phyloP scores from a whole-genome alignment of 2,113 vertebrate species.

The Seriola aureovittata region DNA sequence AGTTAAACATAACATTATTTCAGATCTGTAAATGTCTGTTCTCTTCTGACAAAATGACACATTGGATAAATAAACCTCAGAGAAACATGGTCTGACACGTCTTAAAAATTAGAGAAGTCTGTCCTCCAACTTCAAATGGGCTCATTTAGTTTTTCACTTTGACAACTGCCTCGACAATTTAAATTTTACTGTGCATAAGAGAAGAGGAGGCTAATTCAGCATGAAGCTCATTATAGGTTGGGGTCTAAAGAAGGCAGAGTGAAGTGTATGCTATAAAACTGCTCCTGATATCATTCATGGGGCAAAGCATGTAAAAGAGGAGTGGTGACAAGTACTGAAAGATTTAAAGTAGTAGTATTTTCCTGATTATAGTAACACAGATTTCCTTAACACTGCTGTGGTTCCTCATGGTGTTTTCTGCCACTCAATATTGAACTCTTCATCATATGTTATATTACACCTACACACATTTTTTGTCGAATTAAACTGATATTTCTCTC shows the following conservation, averaged over 20 bases:
- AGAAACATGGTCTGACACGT: slow-evolving; percentile 1
- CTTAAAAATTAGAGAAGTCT: slow-evolving; percentile 18
- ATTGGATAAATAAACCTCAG: neutral
- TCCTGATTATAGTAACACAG: no score
- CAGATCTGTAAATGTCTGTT: neutral
- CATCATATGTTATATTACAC: slow-evolving; percentile 1
- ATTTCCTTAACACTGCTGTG: no score
- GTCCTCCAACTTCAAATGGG: slow-evolving; percentile 13
- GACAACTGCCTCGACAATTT: slow-evolving; percentile 13
- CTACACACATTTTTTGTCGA: neutral
- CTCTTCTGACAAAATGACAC: neutral
- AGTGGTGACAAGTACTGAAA: neutral
- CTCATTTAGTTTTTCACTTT: slow-evolving; percentile 4
- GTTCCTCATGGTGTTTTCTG: neutral
- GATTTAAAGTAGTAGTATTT: neutral
- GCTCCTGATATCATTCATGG: neutral
- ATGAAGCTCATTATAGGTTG: slow-evolving; percentile 17
- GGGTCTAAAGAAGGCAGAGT: neutral
- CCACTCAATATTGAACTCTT: neutral
- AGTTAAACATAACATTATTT: slow-evolving; percentile 1
- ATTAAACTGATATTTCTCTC: neutral
- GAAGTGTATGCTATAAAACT: neutral
- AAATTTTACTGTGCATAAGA: slow-evolving; percentile 12
- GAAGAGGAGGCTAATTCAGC: slow-evolving; percentile 18
- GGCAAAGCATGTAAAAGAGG: neutral